These are phyloP conservation scores for Arnoldichthys spilopterus DNA, from an alignment of 2,797 vertebrate genomes.

Conservation along the genomic window DNA sequence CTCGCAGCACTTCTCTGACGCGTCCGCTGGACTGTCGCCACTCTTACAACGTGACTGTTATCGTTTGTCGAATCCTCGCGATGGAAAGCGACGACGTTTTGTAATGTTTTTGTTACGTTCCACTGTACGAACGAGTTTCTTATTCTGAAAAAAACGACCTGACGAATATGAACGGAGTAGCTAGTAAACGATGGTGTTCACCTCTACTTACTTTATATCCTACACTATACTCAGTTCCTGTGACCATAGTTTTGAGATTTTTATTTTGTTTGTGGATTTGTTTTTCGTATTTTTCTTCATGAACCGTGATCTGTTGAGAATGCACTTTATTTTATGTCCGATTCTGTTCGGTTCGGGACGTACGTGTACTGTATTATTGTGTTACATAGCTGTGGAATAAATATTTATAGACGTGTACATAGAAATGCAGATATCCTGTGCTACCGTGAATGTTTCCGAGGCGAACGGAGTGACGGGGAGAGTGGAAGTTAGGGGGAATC, in stretches of 20 bases:
- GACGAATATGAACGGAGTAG: too few species aligned
- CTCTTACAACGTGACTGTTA: constrained; percentile 71
- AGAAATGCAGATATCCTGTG: constrained; percentile 43
- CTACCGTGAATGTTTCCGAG: constrained; percentile 38
- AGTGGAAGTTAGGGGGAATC: constrained; percentile 19
- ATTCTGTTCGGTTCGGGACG: constrained; percentile 60
- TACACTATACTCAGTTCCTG: constrained; percentile 20
- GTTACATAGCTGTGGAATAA: constrained; percentile 59
- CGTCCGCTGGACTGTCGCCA: constrained; percentile 54
- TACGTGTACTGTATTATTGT: constrained; percentile 64
- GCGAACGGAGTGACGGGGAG: neutral
- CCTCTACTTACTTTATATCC: constrained; percentile 45
- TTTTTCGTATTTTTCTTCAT: constrained; percentile 47
- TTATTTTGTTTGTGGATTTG: constrained; percentile 61
- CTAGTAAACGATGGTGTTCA: constrained; percentile 58
- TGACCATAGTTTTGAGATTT: constrained; percentile 60
- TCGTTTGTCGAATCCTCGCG: constrained; percentile 60
- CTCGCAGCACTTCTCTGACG: constrained; percentile 31
- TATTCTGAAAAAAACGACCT: constrained; percentile 61
- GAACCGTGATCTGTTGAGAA: constrained; percentile 57
- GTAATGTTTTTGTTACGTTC: constrained; percentile 50
- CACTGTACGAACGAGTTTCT: constrained; percentile 28
- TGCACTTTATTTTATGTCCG: constrained; percentile 80
- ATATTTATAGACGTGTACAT: constrained; percentile 58
- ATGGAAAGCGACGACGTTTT: constrained; percentile 57